Evolutionary conservation across 2,888 invertebrate species (phyloP).

Genomic region (Andrena chrysosceles): DNA sequence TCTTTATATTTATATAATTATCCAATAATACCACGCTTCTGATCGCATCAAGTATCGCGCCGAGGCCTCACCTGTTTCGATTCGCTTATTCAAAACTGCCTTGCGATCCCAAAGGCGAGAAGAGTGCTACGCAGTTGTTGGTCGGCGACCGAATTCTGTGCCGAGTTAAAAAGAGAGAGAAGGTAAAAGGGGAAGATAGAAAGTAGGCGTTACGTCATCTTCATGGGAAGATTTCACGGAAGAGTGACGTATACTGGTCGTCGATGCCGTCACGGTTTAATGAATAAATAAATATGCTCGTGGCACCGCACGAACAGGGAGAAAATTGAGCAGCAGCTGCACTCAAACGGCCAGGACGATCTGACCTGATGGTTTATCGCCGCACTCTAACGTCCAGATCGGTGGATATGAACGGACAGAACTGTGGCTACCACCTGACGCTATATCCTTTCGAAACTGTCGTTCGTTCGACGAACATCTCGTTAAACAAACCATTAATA

Average conservation of each 20-base stretch:
- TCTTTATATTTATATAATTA: constrained; percentile 37
- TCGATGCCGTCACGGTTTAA: constrained; percentile 57
- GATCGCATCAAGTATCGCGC: constrained; percentile 60
- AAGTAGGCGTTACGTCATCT: neutral
- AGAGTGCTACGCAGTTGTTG: constrained; percentile 68
- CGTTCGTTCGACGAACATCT: neutral
- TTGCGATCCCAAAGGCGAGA: constrained; percentile 63
- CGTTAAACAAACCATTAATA: neutral
- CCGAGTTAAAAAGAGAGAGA: neutral
- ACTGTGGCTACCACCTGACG: neutral
- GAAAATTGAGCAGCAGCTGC: constrained; percentile 66
- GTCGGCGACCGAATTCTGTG: constrained; percentile 15
- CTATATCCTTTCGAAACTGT: neutral
- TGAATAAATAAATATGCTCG: constrained; percentile 58
- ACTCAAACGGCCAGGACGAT: constrained; percentile 64
- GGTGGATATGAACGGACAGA: constrained; percentile 51
- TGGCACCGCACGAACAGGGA: constrained; percentile 56
- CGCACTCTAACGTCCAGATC: constrained; percentile 59
- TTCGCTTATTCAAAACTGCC: constrained; percentile 56
- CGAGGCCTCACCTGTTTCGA: constrained; percentile 58
- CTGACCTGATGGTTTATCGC: constrained; percentile 61
- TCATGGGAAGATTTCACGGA: constrained; percentile 2
- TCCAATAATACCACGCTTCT: constrained; percentile 56
- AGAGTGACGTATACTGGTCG: constrained; percentile 42
- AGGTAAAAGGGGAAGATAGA: neutral